Percentiles rank a stretch among this genome's conserved stretches.
These are phyloP conservation scores for Drosophila murphyi DNA, from an alignment of 1,140 invertebrate species.

Conservation along the genomic window DNA sequence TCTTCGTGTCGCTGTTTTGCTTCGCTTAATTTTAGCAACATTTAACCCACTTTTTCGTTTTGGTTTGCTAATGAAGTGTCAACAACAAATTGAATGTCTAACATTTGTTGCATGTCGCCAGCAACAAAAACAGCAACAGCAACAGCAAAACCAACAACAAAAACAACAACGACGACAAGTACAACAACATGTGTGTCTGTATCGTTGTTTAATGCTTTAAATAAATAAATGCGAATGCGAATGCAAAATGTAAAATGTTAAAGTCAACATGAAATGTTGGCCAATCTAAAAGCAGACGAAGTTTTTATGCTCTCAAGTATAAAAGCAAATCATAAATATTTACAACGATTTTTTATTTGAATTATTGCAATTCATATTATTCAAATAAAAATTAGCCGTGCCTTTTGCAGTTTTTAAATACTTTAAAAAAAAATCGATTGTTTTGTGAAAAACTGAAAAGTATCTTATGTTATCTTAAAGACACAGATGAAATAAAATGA, in stretches of 20 bases:
- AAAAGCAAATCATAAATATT: not conserved
- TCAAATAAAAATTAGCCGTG: not conserved
- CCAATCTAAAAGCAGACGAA: slow-evolving; percentile 15
- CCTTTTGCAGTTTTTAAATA: too few species aligned
- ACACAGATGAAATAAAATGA: too few species aligned
- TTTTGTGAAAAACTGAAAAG: too few species aligned
- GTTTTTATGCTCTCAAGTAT: slow-evolving; percentile 34
- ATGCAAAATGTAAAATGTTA: slow-evolving; percentile 48
- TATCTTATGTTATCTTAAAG: too few species aligned
- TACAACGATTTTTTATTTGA: not conserved
- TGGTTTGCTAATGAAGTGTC: slow-evolving; percentile 78
- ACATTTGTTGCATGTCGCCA: slow-evolving; percentile 82
- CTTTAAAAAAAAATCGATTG: too few species aligned
- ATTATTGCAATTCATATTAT: not conserved
- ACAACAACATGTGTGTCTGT: slow-evolving; percentile 59
- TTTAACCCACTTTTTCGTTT: slow-evolving; percentile 74
- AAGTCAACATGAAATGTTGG: slow-evolving; percentile 35
- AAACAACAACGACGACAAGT: slow-evolving; percentile 19
- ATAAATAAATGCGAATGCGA: slow-evolving; percentile 73
- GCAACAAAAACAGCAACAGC: slow-evolving; percentile 14
- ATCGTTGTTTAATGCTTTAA: slow-evolving; percentile 82
- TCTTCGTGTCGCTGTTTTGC: slow-evolving; percentile 50
- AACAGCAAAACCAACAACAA: slow-evolving; percentile 31
- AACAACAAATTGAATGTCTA: slow-evolving; percentile 83
- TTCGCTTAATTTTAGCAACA: slow-evolving; percentile 79